Base-by-base conservation (phyloP, 1,140 invertebrate species). In the Cecropterus lyciades region DNA sequence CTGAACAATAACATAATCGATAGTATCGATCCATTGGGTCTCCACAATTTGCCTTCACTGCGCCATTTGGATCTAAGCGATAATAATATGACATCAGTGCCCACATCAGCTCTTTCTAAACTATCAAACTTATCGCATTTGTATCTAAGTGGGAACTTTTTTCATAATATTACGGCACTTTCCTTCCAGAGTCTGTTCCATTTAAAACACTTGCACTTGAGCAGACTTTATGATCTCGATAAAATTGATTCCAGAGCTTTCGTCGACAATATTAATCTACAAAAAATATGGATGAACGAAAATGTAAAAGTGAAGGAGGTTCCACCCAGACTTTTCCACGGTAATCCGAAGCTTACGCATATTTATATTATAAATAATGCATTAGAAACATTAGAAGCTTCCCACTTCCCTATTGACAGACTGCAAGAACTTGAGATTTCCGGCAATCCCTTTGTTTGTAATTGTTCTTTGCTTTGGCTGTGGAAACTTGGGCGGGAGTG, bases 381-480 rank as follows among this genome's bases (percentile, higher is more conserved):
- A 45, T 82, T 97, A 67, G 94, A 94, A 71, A 95, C 95, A 0
- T 89, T 97, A 10, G 96, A 96, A 79, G 95, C 96, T 0, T 95
- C 95, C 10, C 95, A 97, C 85, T 97, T 97, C 76, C 96, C 96
- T 8, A 93, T 97, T 56, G 96, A 97, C 81, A 94, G 94, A 55
- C 80, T 97, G 65, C 92, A 94, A 73, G 94, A 93, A 56, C 91
- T 97, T 0, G 94, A 94, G 69, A 92, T 98, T 16, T 95, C 95
- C 20, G 96, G 96, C 11, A 98, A 98, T 92, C 97, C 97, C 0
- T 93, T 98, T 48, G 93, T 95, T 56, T 98, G 97, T 87, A 98
- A 98, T 89, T 98, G 97, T 78, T 97, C 97, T 13, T 85, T 98
- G 52, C 93, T 96, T 43, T 98, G 97, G 97, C 90, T 98, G 2